These are phyloP conservation scores for Diaperis boleti DNA, from an alignment of 2,888 invertebrate species.

Conservation along the genomic window DNA sequence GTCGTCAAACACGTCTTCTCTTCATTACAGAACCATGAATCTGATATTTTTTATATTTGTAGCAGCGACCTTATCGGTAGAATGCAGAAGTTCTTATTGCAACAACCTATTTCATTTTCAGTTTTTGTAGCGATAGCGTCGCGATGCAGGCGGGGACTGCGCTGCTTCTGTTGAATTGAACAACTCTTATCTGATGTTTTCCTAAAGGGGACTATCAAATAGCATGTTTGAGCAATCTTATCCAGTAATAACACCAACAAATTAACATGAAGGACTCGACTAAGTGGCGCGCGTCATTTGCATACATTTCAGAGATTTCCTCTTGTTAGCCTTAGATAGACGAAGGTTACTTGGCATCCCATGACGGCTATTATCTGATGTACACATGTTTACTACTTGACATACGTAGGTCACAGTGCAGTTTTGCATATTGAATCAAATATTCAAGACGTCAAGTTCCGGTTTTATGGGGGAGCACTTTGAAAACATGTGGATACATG, in stretches of 20 bases:
- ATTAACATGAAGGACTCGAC: conserved; percentile 55
- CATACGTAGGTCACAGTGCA: too few relatives aligned
- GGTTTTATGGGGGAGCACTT: too few relatives aligned
- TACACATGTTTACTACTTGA: too few relatives aligned
- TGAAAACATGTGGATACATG: too few relatives aligned
- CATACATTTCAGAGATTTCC: conserved; percentile 56
- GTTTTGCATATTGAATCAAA: too few relatives aligned
- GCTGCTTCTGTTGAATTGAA: conserved; percentile 53
- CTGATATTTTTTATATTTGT: conserved; percentile 43
- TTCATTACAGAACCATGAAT: conserved; percentile 46
- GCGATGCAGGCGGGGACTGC: conserved; percentile 32
- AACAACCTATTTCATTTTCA: conserved; percentile 44
- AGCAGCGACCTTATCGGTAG: conserved; percentile 43
- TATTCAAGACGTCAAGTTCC: too few relatives aligned
- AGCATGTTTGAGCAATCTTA: conserved; percentile 57
- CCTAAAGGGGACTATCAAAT: conserved; percentile 55
- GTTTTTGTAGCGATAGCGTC: conserved; percentile 39
- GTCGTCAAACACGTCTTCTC: conserved; percentile 34
- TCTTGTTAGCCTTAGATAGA: conserved; percentile 44
- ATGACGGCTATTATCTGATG: conserved; percentile 35
- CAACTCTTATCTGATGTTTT: conserved; percentile 55
- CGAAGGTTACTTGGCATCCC: conserved; percentile 40
- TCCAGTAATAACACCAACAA: conserved; percentile 57
- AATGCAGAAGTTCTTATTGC: conserved; percentile 44
- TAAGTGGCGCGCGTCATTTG: conserved; percentile 55